These are phyloP conservation scores for Misgurnus mizolepis DNA, from an alignment of 2,113 vertebrate genomes.

Conservation along the genomic window DNA sequence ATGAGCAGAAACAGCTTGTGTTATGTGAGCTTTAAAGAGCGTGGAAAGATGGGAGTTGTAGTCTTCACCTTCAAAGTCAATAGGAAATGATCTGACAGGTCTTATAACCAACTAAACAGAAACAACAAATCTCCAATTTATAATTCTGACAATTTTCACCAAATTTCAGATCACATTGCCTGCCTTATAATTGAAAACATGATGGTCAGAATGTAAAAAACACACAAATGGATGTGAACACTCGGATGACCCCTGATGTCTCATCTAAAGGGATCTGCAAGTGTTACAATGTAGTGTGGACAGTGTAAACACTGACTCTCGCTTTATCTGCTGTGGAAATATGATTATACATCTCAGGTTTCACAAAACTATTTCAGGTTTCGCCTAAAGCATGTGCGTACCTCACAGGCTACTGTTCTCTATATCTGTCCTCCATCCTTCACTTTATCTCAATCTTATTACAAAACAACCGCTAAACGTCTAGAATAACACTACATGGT, in stretches of 20 bases:
- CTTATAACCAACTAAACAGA: too few species aligned
- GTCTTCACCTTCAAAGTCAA: too few species aligned
- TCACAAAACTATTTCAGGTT: neutral
- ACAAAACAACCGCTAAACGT: neutral
- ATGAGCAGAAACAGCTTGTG: too few species aligned
- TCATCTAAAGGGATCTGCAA: neutral
- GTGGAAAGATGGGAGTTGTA: too few species aligned
- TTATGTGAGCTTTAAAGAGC: too few species aligned
- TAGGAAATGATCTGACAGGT: too few species aligned
- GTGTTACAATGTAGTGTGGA: neutral
- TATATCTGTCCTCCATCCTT: neutral
- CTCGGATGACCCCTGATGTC: neutral
- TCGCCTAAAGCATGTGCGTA: neutral
- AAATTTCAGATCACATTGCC: too few species aligned
- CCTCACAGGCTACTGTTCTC: neutral
- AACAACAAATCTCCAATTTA: too few species aligned
- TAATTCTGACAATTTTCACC: too few species aligned
- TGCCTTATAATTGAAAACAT: too few species aligned
- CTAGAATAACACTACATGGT: neutral
- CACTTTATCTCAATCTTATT: neutral
- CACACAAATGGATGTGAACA: neutral
- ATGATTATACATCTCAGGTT: constrained; percentile 3
- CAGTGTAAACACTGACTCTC: constrained; percentile 1
- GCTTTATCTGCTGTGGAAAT: constrained; percentile 21
- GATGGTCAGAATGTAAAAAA: neutral